Conservation (phyloP, 2,113 vertebrate species). For the Centropus unirufus region DNA sequence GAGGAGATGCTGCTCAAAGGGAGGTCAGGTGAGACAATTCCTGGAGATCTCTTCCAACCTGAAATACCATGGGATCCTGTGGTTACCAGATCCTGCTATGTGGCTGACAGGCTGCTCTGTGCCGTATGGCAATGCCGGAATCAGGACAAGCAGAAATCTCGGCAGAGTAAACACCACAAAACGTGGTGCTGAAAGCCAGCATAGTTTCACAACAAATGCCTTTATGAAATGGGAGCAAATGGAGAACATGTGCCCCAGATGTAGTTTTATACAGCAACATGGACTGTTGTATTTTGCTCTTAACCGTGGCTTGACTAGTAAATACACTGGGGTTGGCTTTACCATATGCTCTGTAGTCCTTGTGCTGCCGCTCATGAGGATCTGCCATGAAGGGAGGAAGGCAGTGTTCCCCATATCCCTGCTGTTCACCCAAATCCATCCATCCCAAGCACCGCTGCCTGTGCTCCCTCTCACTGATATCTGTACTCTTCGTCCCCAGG, state of each 20-base stretch:
- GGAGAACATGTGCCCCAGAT: neutral
- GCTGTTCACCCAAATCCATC: rapidly evolving
- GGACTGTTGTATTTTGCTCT: neutral
- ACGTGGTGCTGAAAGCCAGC: neutral
- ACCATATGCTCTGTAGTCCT: neutral
- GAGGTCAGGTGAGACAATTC: neutral
- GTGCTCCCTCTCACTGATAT: neutral
- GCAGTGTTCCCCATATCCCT: rapidly evolving
- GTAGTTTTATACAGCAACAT: neutral
- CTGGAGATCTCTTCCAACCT: neutral
- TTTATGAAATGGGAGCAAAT: neutral
- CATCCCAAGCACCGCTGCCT: rapidly evolving
- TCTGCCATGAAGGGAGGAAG: rapidly evolving
- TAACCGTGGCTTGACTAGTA: neutral
- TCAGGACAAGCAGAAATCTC: neutral
- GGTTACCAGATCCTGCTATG: rapidly evolving
- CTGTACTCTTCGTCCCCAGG: slow-evolving; percentile 73
- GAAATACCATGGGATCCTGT: neutral
- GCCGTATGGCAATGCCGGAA: neutral
- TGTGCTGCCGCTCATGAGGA: neutral
- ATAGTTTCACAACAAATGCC: neutral
- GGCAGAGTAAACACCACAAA: neutral
- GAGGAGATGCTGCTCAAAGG: neutral
- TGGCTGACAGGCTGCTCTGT: neutral
- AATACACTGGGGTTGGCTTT: rapidly evolving